Percentiles rank a stretch among this genome's conserved stretches.
Evolutionary conservation across 2,113 vertebrate species (phyloP).

Genomic region (Anolis carolinensis): DNA sequence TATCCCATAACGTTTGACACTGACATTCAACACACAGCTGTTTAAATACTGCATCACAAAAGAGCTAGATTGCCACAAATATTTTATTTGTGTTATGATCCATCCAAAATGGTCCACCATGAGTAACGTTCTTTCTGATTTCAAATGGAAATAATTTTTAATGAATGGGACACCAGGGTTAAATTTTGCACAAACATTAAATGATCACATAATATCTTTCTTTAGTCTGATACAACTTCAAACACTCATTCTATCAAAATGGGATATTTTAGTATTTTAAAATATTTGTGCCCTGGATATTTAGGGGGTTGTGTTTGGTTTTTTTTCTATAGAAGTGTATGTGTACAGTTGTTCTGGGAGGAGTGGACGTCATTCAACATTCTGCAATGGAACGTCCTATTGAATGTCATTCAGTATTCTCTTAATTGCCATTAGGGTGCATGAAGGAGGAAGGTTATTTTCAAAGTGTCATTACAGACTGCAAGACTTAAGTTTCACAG

Average conservation of each 20-base stretch:
- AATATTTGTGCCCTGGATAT: too few species aligned
- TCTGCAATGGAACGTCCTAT: too few species aligned
- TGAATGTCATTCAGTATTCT: conserved; percentile 43
- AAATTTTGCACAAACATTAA: background rate
- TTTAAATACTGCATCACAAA: background rate
- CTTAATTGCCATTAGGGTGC: conserved; percentile 13
- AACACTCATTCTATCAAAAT: background rate
- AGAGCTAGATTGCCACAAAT: background rate
- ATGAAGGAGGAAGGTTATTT: background rate
- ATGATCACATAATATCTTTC: background rate
- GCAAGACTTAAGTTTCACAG: background rate
- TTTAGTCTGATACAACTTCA: background rate
- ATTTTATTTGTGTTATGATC: background rate
- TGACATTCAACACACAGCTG: background rate
- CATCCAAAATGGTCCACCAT: background rate
- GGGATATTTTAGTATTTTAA: background rate
- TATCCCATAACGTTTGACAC: background rate
- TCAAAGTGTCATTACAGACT: conserved; percentile 42
- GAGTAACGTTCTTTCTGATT: background rate
- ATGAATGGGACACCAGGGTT: background rate
- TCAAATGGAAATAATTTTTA: background rate
- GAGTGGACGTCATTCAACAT: conserved; percentile 11
- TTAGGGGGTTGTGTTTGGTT: too few species aligned
- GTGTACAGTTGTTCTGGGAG: background rate
- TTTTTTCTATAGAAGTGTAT: background rate